Conservation (phyloP, 1,140 invertebrate genomes). For the Drosophila pectinifera region DNA sequence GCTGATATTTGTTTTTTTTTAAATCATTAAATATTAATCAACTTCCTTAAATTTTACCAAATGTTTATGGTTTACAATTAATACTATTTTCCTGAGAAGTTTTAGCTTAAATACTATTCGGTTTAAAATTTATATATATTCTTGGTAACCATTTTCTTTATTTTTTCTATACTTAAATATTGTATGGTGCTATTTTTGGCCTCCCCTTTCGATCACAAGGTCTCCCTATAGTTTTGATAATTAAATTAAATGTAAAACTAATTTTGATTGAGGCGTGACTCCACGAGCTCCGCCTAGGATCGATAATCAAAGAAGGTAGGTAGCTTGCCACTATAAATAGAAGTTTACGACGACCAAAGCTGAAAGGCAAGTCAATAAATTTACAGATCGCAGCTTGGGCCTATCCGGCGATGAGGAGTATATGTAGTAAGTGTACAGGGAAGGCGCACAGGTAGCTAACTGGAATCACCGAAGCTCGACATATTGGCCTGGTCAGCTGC, state of each 20-base stretch:
- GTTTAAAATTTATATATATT: no score
- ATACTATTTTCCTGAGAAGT: neutral
- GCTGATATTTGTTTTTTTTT: no score
- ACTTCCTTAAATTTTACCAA: neutral
- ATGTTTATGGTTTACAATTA: neutral
- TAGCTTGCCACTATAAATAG: slow-evolving; percentile 32
- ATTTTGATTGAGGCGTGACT: slow-evolving; percentile 31
- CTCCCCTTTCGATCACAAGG: slow-evolving; percentile 15
- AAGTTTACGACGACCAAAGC: slow-evolving; percentile 38
- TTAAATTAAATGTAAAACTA: slow-evolving; percentile 38
- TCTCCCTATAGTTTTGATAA: slow-evolving; percentile 29
- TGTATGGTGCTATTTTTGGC: neutral
- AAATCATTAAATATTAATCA: neutral
- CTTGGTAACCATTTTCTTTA: no score
- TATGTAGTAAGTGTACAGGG: neutral
- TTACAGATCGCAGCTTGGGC: slow-evolving; percentile 23
- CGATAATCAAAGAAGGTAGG: slow-evolving; percentile 8
- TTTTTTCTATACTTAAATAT: neutral
- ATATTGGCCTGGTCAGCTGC: slow-evolving; percentile 50
- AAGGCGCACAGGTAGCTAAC: slow-evolving; percentile 23
- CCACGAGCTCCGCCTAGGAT: slow-evolving; percentile 21
- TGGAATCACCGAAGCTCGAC: slow-evolving; percentile 60
- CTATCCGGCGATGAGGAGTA: slow-evolving; percentile 15
- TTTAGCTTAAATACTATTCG: neutral
- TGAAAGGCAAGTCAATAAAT: slow-evolving; percentile 48